Evolutionary conservation across 2,888 invertebrate species (phyloP).

Genomic region (Villa cingulata): DNA sequence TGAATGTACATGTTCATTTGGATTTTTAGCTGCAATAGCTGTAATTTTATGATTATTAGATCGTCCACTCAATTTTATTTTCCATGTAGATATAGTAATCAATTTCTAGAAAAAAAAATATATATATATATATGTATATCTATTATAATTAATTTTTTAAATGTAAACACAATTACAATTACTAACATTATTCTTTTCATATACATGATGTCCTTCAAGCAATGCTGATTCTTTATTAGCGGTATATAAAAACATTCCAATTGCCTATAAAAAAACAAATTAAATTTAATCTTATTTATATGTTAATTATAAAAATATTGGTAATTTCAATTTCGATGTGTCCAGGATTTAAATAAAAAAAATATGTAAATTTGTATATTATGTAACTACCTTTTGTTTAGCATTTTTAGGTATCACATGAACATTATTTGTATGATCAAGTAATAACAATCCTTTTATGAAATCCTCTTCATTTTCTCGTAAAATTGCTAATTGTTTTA

Average conservation of each 20-base stretch:
- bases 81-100: conserved; percentile 38
- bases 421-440: conserved; percentile 51
- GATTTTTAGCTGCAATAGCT: conserved; percentile 48
- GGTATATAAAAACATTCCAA: conserved; percentile 48
- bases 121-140: neutral
- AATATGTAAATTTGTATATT: no score
- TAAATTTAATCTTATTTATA: neutral
- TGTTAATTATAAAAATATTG: no score
- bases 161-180: neutral
- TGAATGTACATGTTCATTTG: conserved; percentile 72
- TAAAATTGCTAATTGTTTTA: conserved; percentile 62
- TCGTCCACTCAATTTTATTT: conserved; percentile 16
- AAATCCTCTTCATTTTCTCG: conserved; percentile 57
- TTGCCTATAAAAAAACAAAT: conserved; percentile 21
- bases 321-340: neutral
- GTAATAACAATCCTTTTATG: conserved; percentile 61
- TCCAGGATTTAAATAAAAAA: no score
- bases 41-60: conserved; percentile 47
- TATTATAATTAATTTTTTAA: neutral
- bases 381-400: conserved; percentile 28
- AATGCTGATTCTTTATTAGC: conserved; percentile 44
- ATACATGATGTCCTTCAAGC: conserved; percentile 47
- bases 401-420: conserved; percentile 52
- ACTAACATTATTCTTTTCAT: conserved; percentile 25
- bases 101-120: conserved; percentile 40